Evolutionary conservation across 1,140 invertebrate genomes (phyloP), one percentile per base, ranked within the genome.

Genomic region (Tetranychus urticae): DNA sequence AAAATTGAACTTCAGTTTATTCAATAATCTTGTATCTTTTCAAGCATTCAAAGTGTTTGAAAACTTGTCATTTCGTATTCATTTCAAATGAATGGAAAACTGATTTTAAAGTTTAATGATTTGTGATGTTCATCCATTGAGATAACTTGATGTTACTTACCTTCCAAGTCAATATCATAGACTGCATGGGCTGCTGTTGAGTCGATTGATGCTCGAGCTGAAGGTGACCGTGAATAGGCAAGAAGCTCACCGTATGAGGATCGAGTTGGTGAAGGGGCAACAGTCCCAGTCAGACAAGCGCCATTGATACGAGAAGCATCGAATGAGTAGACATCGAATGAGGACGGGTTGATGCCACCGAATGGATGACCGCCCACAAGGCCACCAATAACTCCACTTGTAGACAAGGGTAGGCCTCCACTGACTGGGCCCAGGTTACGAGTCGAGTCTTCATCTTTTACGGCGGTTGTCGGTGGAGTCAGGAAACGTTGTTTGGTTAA

Each of bases 401-500:
- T 36, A 37, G 42, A 10, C 42, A 12, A 34, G 14, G 13, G 23
- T 23, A 23, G 23, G 23, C 39, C 39, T 42, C 39, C 39, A 42
- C 39, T 4, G 48, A 57, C 31, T 13, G 13, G 8, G 42, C 50
- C 5, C 33, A 33, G 5, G 56, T 59, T 33, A 23, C 23, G 23
- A 23, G 48, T 39, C 6, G 56, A 35, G 2, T 13, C 42, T 10
- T 58, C 46, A 13, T 39, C 57, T 23, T 60, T 33, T 23, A 46
- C 56, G 8, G 39, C 42, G 8, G 39, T 48, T 33, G 61, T 31
- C 37, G 42, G n/a, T 36, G 57, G 42, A 3, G 61, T 62, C 5
- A 62, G 59, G 13, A 62, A 39, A 33, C 61, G 56, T 48, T 62
- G 61, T 37, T 62, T 62, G 1, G 61, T 62, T 56, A 62, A 60